These are phyloP conservation scores for Denticeps clupeoides DNA, from an alignment of 2,797 vertebrate genomes.

Conservation along the genomic window DNA sequence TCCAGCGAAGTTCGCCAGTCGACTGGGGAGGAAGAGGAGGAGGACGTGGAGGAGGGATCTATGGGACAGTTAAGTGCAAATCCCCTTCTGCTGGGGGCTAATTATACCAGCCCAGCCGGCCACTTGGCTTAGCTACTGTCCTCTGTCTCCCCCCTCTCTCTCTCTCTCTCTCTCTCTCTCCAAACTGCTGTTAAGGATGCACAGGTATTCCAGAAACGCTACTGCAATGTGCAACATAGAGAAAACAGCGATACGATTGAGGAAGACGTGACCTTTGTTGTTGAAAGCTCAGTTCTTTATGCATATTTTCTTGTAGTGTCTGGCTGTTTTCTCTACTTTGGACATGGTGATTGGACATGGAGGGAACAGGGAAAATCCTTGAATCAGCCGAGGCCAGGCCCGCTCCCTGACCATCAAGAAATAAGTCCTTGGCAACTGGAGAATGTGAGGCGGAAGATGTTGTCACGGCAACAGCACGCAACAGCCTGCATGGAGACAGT, in stretches of 20 bases:
- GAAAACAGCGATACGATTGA: too few species aligned
- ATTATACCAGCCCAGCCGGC: conserved; percentile 25
- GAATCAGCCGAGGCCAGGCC: too few species aligned
- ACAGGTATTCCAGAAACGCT: too few species aligned
- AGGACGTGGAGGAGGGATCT: conserved; percentile 20
- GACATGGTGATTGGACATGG: too few species aligned
- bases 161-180: neutral
- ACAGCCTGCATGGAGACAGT: neutral
- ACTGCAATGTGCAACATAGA: too few species aligned
- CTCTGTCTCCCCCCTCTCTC: neutral
- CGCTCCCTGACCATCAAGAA: neutral
- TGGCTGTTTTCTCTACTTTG: too few species aligned
- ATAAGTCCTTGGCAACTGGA: conserved; percentile 1
- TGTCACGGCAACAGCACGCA: conserved; percentile 5
- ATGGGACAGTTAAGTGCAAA: conserved; percentile 23
- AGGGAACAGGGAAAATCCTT: too few species aligned
- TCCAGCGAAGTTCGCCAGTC: conserved; percentile 4
- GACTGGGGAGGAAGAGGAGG: conserved; percentile 16
- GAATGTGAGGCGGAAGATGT: conserved; percentile 1
- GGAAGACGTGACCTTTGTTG: too few species aligned
- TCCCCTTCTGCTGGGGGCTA: conserved; percentile 35
- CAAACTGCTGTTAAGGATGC: too few species aligned
- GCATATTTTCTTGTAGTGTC: too few species aligned
- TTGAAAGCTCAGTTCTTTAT: too few species aligned
- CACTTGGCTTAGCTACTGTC: conserved; percentile 5